Percentiles rank a stretch among this genome's conserved stretches.
These are phyloP conservation scores for Brienomyrus longianalis DNA, from an alignment of 2,113 vertebrate genomes.

Conservation along the genomic window DNA sequence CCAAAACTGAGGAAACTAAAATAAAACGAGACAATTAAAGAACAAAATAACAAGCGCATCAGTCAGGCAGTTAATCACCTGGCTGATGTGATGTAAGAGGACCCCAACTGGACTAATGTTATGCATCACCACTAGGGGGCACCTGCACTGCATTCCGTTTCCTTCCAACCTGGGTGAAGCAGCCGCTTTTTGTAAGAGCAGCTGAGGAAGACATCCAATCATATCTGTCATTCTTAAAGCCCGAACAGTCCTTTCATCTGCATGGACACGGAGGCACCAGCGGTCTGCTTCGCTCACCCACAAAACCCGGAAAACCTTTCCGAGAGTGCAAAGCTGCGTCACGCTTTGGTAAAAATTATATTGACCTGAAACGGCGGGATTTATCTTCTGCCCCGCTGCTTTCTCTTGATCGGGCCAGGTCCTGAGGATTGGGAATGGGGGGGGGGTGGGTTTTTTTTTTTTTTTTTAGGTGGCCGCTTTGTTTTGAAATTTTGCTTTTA, in stretches of 20 bases:
- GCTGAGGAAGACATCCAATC: background rate
- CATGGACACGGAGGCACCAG: background rate
- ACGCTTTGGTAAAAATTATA: background rate
- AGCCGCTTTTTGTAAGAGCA: background rate
- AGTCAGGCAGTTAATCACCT: background rate
- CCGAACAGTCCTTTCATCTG: background rate
- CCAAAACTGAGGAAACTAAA: background rate
- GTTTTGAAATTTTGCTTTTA: slow-evolving; percentile 11
- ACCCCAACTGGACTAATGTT: background rate
- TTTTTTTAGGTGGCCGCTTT: background rate
- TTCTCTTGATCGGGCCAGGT: background rate
- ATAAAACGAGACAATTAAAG: background rate
- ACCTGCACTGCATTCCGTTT: background rate
- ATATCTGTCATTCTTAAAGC: background rate
- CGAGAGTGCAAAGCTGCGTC: background rate
- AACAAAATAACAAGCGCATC: background rate
- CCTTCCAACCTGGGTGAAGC: background rate
- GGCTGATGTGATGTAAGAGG: background rate
- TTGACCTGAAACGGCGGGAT: background rate
- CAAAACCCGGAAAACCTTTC: background rate
- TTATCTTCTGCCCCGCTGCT: background rate
- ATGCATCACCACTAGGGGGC: background rate
- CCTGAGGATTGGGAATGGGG: background rate
- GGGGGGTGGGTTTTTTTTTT: background rate
- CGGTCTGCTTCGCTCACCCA: background rate